These are phyloP conservation scores for Aspidiotus destructor DNA, from an alignment of 2,888 invertebrate genomes.

Conservation along the genomic window DNA sequence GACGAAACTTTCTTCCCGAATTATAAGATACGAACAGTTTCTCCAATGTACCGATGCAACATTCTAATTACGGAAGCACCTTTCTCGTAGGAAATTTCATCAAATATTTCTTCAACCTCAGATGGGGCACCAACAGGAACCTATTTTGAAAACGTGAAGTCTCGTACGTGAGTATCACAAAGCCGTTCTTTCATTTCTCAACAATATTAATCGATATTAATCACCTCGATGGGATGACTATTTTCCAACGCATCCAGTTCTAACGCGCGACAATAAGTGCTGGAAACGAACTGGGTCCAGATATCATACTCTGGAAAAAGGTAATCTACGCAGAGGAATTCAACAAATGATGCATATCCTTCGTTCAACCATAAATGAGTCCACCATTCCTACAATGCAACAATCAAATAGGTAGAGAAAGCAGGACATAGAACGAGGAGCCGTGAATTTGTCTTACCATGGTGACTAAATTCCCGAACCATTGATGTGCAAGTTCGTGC, in stretches of 20 bases:
- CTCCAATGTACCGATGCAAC: constrained; percentile 88
- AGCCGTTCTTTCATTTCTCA: no score
- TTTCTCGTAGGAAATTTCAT: constrained; percentile 93
- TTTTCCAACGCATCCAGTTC: constrained; percentile 80
- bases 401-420: not conserved
- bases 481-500: constrained; percentile 93
- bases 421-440: no score
- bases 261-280: constrained; percentile 72
- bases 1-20: no score
- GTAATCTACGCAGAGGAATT: constrained; percentile 84
- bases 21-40: constrained; percentile 48
- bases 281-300: constrained; percentile 92
- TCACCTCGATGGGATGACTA: constrained; percentile 91
- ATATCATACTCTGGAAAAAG: constrained; percentile 92
- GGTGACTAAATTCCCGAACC: constrained; percentile 96
- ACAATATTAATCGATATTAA: constrained; percentile 9
- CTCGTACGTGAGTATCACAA: no score
- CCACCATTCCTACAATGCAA: constrained; percentile 69
- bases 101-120: constrained; percentile 95
- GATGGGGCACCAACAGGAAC: constrained; percentile 82
- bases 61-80: constrained; percentile 91
- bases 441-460: constrained; percentile 49
- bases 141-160: constrained; percentile 38
- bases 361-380: constrained; percentile 94
- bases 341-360: constrained; percentile 92